Evolutionary conservation across 2,797 vertebrate genomes (phyloP).

Genomic region (Crossoptilon crossoptilon): DNA sequence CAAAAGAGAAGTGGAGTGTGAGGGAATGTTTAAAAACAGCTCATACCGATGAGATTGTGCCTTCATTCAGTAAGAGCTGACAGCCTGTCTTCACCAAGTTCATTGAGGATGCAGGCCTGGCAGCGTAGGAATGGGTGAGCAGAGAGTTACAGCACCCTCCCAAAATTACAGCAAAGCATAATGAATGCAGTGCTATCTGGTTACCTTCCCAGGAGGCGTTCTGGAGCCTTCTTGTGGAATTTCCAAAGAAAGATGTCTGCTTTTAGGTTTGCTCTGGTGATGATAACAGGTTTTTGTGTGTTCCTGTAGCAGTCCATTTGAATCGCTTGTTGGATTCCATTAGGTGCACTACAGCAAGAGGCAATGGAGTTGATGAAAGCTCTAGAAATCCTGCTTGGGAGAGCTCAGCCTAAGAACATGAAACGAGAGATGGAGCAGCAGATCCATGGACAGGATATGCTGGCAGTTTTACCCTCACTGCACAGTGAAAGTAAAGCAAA

Average conservation of each 20-base stretch:
- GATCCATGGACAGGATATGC: background rate
- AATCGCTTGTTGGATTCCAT: background rate
- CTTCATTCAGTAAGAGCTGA: background rate
- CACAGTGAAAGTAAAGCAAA: background rate
- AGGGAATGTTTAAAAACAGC: background rate
- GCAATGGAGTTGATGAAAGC: slow-evolving; percentile 55
- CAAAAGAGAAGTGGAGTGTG: fast-evolving
- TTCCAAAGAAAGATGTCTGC: background rate
- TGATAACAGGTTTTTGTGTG: fast-evolving
- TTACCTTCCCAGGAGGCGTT: background rate
- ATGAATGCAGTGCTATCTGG: background rate
- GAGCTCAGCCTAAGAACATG: background rate
- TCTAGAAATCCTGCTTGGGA: slow-evolving; percentile 51
- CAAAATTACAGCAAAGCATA: background rate
- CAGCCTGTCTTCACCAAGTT: background rate
- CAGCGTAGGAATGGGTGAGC: background rate
- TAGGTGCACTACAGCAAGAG: slow-evolving; percentile 40
- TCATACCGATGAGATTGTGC: fast-evolving
- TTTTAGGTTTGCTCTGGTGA: background rate
- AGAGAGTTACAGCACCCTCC: background rate
- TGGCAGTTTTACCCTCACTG: background rate
- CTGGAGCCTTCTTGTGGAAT: background rate
- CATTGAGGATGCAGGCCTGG: background rate
- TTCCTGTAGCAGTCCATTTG: background rate
- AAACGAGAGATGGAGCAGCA: background rate